Conservation (phyloP, 2,113 vertebrate genomes). For the Atractosteus spatula region DNA sequence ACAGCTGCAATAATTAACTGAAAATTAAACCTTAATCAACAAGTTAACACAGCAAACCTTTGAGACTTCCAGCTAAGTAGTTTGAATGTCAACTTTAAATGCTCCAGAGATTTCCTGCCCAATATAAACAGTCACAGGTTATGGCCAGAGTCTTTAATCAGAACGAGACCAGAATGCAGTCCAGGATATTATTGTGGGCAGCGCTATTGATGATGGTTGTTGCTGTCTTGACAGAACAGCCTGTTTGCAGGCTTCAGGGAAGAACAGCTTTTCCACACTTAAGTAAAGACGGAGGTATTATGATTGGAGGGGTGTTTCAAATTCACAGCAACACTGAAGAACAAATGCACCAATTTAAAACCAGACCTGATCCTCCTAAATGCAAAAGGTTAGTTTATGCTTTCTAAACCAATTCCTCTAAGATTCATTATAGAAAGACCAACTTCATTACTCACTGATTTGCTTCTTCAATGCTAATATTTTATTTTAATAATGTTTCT, state of each 20-base stretch:
- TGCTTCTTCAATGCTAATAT: not conserved
- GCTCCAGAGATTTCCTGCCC: not conserved
- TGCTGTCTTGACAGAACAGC: not conserved
- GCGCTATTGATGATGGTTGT: not conserved
- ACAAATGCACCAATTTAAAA: not conserved
- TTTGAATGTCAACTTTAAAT: not conserved
- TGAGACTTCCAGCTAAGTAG: not conserved
- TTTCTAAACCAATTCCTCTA: not conserved
- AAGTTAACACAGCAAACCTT: not conserved
- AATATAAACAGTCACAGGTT: not conserved
- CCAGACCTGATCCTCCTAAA: not conserved
- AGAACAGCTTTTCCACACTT: not conserved
- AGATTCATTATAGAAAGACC: not conserved
- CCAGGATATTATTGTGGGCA: not conserved
- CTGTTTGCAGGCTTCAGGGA: not conserved
- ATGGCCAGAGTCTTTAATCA: not conserved
- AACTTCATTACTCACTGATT: no score
- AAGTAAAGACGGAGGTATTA: not conserved
- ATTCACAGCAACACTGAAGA: not conserved
- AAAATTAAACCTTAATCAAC: no score
- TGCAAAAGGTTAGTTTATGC: constrained; percentile 5
- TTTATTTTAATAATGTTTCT: not conserved
- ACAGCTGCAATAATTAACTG: no score
- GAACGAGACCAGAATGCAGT: not conserved
- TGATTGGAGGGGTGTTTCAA: constrained; percentile 3